These are phyloP conservation scores for Eulemur coronatus DNA, from an alignment of 2,797 vertebrate genomes.

Conservation along the genomic window DNA sequence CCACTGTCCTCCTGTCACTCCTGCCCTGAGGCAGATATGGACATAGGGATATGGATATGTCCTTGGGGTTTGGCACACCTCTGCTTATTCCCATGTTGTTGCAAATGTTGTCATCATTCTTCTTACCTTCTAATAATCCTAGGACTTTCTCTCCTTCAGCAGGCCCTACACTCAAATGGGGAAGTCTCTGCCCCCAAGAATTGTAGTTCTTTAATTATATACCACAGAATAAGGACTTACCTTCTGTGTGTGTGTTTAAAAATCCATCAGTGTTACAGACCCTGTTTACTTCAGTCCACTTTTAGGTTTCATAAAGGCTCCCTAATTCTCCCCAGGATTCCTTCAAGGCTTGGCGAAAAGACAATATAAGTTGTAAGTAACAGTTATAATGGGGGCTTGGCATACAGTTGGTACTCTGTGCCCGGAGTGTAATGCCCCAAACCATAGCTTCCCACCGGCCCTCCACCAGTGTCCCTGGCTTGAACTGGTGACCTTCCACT, in stretches of 20 bases:
- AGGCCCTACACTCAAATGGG: background rate
- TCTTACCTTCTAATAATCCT: background rate
- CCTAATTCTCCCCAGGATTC: background rate
- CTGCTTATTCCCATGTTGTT: background rate
- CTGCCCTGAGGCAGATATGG: background rate
- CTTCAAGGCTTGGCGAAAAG: background rate
- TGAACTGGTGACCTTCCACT: background rate
- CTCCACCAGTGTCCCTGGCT: background rate
- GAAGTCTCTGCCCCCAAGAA: background rate
- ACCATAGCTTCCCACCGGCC: background rate
- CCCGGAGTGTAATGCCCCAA: background rate
- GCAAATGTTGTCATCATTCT: background rate
- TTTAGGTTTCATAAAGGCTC: background rate
- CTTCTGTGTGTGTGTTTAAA: background rate
- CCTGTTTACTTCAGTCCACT: background rate
- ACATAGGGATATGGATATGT: rapidly evolving
- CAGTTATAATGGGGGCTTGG: background rate
- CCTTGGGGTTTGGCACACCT: background rate
- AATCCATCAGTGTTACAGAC: background rate
- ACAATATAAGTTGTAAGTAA: background rate
- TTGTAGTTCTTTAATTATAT: background rate
- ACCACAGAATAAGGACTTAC: background rate
- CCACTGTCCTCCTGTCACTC: background rate
- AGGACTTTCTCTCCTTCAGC: background rate
- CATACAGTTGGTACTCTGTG: background rate